Evolutionary conservation across 2,888 invertebrate genomes (phyloP).

Genomic region (Lomographa bimaculata): DNA sequence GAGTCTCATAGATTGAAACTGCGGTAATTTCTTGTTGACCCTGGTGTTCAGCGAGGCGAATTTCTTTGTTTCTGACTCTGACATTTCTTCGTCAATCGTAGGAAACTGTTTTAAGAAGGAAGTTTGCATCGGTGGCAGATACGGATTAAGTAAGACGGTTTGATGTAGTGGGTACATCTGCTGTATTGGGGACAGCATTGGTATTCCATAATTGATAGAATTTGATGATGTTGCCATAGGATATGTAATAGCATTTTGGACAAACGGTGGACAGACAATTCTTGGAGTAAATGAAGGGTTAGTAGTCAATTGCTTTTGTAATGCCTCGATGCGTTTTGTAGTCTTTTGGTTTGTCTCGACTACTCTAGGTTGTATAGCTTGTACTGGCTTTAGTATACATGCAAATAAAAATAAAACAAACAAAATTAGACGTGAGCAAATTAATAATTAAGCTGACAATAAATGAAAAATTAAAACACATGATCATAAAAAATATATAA

Average conservation of each 20-base stretch:
- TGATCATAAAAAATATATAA: too few relatives aligned
- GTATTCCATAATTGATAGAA: conserved; percentile 57
- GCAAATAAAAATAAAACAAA: conserved; percentile 66
- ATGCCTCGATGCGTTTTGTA: conserved; percentile 62
- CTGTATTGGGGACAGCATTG: conserved; percentile 72
- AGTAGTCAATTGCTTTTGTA: conserved; percentile 76
- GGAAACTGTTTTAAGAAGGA: conserved; percentile 71
- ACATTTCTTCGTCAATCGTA: conserved; percentile 66
- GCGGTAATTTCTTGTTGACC: conserved; percentile 57
- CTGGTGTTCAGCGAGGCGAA: conserved; percentile 75
- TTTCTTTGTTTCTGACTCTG: conserved; percentile 61
- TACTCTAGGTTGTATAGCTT: conserved; percentile 81
- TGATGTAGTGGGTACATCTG: conserved; percentile 75
- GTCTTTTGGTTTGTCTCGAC: conserved; percentile 68
- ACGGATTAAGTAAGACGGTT: conserved; percentile 70
- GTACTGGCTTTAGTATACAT: conserved; percentile 80
- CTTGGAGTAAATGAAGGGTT: conserved; percentile 78
- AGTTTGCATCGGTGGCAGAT: conserved; percentile 69
- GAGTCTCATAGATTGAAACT: conserved; percentile 77
- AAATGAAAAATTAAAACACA: conserved; percentile 26
- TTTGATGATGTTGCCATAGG: conserved; percentile 49
- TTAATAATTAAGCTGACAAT: conserved; percentile 51
- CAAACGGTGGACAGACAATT: conserved; percentile 74
- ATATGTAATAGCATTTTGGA: conserved; percentile 63
- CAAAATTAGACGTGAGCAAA: conserved; percentile 61